A percentile compares a stretch with the other conserved stretches of the same genome.
Conservation (phyloP, 37 sponge, comb jelly and placozoan genomes). For the Crambe crambe region DNA sequence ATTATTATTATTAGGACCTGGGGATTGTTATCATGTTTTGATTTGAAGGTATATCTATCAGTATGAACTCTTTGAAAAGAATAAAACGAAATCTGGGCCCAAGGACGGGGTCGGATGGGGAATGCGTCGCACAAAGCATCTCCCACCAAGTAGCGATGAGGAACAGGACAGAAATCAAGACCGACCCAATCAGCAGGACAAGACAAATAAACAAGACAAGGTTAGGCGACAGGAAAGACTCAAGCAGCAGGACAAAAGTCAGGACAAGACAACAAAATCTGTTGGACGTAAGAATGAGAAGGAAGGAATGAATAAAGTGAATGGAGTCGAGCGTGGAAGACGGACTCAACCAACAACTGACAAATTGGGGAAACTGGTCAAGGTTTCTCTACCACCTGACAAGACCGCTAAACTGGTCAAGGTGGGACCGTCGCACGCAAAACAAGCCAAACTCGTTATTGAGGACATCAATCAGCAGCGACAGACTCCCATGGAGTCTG, state of each 20-base stretch:
- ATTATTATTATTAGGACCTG: too few species aligned
- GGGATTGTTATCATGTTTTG: background rate
- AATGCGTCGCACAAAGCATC: background rate
- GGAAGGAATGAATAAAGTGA: background rate
- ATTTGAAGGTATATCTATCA: conserved; percentile 55
- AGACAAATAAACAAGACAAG: too few species aligned
- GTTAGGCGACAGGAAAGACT: background rate
- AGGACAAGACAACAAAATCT: background rate
- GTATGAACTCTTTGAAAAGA: conserved; percentile 55
- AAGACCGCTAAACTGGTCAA: background rate
- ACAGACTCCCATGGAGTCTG: background rate
- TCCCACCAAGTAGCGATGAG: background rate
- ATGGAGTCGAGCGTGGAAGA: background rate
- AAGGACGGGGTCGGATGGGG: background rate
- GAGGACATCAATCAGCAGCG: background rate
- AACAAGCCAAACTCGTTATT: background rate
- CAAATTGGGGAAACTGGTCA: background rate
- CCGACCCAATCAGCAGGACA: background rate
- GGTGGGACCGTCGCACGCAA: background rate
- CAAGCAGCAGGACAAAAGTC: background rate
- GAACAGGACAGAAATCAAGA: background rate
- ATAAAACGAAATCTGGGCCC: too few species aligned
- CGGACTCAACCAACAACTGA: background rate
- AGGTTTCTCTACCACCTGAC: background rate
- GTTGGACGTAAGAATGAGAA: background rate